phyloP scores from a whole-genome alignment of 1,140 invertebrate species.

The Stegodyphus dumicola region DNA sequence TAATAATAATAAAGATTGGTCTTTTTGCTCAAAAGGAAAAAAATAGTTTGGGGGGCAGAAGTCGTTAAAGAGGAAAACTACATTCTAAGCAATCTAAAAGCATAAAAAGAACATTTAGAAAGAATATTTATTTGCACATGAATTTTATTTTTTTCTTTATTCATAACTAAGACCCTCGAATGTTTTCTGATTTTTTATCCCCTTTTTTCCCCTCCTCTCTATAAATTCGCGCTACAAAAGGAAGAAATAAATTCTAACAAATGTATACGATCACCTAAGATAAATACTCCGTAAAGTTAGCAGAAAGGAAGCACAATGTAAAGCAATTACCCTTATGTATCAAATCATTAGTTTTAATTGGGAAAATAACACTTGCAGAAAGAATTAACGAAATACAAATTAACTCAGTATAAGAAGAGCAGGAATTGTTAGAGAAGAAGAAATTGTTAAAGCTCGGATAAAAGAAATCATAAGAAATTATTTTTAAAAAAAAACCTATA shows the following conservation, averaged over 20 bases:
- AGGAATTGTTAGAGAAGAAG: background rate
- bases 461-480: background rate
- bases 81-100: constrained; percentile 54
- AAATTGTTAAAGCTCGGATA: background rate
- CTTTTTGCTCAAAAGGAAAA: constrained; percentile 28
- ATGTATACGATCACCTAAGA: constrained; percentile 13
- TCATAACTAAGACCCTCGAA: too few relatives aligned
- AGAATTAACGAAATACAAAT: too few relatives aligned
- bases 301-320: constrained; percentile 22
- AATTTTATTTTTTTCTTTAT: background rate
- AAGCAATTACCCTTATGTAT: constrained; percentile 47
- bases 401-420: too few relatives aligned
- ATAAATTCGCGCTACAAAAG: background rate
- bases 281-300: constrained; percentile 27
- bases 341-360: constrained; percentile 24
- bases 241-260: constrained; percentile 20
- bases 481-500: too few relatives aligned
- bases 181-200: too few relatives aligned
- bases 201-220: too few relatives aligned
- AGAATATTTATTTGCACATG: constrained; percentile 4
- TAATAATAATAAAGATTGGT: constrained; percentile 56
- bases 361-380: background rate
- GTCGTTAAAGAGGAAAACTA: constrained; percentile 50
- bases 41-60: constrained; percentile 29
- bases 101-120: background rate